phyloP scores from a whole-genome alignment of 2,797 vertebrate species.

The Siniperca scherzeri region DNA sequence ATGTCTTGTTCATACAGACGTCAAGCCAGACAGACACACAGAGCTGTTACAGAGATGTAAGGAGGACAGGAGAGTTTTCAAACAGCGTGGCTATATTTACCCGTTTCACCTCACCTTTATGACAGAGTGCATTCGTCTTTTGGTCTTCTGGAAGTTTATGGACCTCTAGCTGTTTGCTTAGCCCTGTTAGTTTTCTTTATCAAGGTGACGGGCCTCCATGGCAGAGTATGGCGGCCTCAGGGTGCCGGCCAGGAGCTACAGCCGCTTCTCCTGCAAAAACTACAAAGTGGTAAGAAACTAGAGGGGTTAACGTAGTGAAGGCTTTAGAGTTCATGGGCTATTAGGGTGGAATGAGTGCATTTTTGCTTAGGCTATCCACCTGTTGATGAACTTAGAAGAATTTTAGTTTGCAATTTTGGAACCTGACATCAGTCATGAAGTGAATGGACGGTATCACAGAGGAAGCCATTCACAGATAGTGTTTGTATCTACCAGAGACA shows the following conservation, averaged over 20 bases:
- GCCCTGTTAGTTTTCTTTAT: not conserved
- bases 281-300: slow-evolving; percentile 91
- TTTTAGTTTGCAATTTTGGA: not conserved
- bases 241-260: slow-evolving; percentile 88
- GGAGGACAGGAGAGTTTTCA: slow-evolving; percentile 40
- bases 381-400: not conserved
- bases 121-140: slow-evolving; percentile 41
- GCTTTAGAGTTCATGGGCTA: not conserved
- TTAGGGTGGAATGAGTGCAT: not conserved
- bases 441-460: not conserved
- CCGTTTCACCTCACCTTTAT: slow-evolving; percentile 49
- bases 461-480: not conserved
- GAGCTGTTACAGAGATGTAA: slow-evolving; percentile 37
- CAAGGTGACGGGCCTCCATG: slow-evolving; percentile 75
- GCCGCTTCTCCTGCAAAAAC: slow-evolving; percentile 88
- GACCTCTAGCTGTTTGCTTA: slow-evolving; percentile 21
- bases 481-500: not conserved
- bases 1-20: slow-evolving; percentile 33
- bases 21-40: slow-evolving; percentile 3
- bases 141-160: slow-evolving; percentile 27
- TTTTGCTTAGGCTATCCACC: not conserved
- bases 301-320: not conserved
- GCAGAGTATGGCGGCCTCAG: slow-evolving; percentile 79
- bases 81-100: slow-evolving; percentile 87
- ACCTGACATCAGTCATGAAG: not conserved